These are phyloP conservation scores for Petrolisthes cinctipes DNA, from an alignment of 2,888 invertebrate species.

Conservation along the genomic window DNA sequence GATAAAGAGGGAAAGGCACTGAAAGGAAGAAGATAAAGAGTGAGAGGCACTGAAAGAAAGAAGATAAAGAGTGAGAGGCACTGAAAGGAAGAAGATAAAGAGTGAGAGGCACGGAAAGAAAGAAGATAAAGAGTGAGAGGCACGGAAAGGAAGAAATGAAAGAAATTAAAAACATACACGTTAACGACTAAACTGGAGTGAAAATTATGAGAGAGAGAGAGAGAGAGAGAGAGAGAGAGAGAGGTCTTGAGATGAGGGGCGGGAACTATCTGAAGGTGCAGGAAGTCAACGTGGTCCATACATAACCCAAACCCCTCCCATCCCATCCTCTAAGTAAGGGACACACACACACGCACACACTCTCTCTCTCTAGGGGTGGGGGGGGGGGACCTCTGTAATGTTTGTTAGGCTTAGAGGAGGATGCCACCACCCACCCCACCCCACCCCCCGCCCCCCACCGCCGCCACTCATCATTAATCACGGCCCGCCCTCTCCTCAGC, in stretches of 20 bases:
- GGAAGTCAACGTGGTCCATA: background rate
- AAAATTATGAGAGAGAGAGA: background rate
- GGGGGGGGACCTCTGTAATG: background rate
- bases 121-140: background rate
- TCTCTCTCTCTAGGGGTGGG: background rate
- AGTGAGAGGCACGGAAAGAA: background rate
- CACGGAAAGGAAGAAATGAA: background rate
- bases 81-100: background rate
- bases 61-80: background rate
- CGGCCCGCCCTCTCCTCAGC: constrained; percentile 43
- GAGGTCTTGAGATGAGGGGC: background rate
- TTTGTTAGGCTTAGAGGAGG: background rate
- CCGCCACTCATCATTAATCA: constrained; percentile 51
- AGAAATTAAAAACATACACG: too few species aligned
- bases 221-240: constrained; percentile 1
- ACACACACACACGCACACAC: background rate
- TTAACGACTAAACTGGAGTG: too few species aligned
- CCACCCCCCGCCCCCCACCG: background rate
- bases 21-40: background rate
- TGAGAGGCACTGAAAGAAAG: background rate
- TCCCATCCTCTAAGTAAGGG: background rate
- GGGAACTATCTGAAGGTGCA: background rate
- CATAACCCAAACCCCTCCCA: background rate
- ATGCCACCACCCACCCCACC: background rate
- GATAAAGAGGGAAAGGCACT: background rate